Percentiles rank a stretch among this genome's conserved stretches.
These are phyloP conservation scores for Actinostola sp. DNA, from an alignment of 92 coral and sea anemone genomes.

Conservation along the genomic window DNA sequence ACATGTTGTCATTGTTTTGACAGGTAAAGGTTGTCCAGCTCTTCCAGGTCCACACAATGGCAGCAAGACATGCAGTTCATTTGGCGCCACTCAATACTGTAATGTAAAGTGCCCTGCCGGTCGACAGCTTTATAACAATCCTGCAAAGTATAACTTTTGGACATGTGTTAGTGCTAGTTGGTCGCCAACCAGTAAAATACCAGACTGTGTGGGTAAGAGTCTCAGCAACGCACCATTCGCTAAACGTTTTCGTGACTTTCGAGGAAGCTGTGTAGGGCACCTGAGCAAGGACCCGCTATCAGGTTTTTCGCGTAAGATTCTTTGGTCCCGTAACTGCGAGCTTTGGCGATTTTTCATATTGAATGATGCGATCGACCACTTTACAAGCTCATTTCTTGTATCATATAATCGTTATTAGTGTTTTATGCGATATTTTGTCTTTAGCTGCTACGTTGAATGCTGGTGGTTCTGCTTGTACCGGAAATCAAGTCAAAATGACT, in stretches of 20 bases:
- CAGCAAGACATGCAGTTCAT: constrained; percentile 11
- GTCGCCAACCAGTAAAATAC: constrained; percentile 61
- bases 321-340: too few species aligned
- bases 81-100: constrained; percentile 33
- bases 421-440: too few species aligned
- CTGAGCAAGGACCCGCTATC: too few species aligned
- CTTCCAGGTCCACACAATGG: constrained; percentile 59
- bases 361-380: too few species aligned
- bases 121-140: constrained; percentile 41
- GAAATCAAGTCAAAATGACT: constrained; percentile 51
- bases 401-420: too few species aligned
- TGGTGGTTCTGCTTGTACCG: constrained; percentile 37
- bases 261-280: too few species aligned
- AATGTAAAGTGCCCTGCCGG: constrained; percentile 52
- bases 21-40: constrained; percentile 49
- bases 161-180: constrained; percentile 47
- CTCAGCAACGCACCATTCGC: too few species aligned
- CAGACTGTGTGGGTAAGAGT: constrained; percentile 93
- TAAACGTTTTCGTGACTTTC: too few species aligned
- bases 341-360: too few species aligned
- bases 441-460: constrained; percentile 40
- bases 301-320: too few species aligned
- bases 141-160: constrained; percentile 52
- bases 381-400: too few species aligned
- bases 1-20: not conserved